phyloP scores from a whole-genome alignment of 2,888 invertebrate genomes.

The Papilio elwesi region DNA sequence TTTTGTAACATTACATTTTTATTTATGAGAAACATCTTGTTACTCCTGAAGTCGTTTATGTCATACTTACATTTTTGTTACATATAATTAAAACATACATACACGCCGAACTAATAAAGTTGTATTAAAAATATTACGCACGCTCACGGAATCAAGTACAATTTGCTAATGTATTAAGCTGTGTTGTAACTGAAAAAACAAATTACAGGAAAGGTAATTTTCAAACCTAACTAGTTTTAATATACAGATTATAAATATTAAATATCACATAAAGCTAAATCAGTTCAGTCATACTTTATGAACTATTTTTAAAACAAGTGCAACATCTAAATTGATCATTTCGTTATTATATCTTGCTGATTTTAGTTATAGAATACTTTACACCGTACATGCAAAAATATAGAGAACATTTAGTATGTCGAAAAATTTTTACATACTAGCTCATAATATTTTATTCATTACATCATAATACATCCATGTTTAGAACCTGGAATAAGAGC shows the following conservation, averaged over 20 bases:
- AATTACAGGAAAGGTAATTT: constrained; percentile 59
- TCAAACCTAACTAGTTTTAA: constrained; percentile 68
- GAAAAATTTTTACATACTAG: neutral
- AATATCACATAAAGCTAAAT: constrained; percentile 83
- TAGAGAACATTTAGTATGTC: constrained; percentile 17
- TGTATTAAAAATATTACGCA: too few relatives aligned
- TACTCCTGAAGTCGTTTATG: too few relatives aligned
- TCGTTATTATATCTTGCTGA: constrained; percentile 6
- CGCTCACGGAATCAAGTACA: neutral
- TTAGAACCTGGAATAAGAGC: constrained; percentile 16
- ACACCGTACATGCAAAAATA: constrained; percentile 21
- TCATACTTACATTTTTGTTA: too few relatives aligned
- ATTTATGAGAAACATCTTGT: too few relatives aligned
- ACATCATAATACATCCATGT: constrained; percentile 23
- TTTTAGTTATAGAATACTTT: constrained; percentile 11
- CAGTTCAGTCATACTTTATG: constrained; percentile 76
- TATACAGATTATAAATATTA: constrained; percentile 79
- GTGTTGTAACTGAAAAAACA: constrained; percentile 53
- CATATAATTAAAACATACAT: too few relatives aligned
- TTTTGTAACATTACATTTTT: too few relatives aligned
- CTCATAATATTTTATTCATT: neutral
- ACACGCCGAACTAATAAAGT: too few relatives aligned
- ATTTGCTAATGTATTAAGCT: constrained; percentile 47
- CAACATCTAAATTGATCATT: constrained; percentile 17
- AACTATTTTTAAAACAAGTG: constrained; percentile 61